Evolutionary conservation across 2,888 invertebrate species (phyloP), one percentile per base, ranked within the genome.

Genomic region (Clivina fossor): DNA sequence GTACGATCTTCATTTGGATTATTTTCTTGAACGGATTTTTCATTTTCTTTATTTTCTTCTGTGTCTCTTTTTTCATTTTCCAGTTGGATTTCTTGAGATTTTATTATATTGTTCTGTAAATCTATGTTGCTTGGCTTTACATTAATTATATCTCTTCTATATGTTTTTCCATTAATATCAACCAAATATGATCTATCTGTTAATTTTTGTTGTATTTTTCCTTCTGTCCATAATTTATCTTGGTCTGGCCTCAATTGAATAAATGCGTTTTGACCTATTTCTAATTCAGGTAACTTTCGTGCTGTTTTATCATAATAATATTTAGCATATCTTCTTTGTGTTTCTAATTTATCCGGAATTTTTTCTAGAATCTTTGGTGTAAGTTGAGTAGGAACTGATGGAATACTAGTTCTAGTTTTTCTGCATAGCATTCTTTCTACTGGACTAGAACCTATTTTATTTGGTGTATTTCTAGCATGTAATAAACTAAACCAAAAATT

Each of bases 391-490:
- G 38, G 3, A 9, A 38, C 38, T 16, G 15, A 16, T 30, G 58
- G 60, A 8, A 60, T 4, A 9, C 40, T 20, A 7, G 26, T 48
- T 16, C 61, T 38, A n/a, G 57, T 58, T 48, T 46, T 41, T 26
- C 62, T 55, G 16, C 55, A 55, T 38, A 60, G 55, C 18, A 62
- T 37, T 40, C 59, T 26, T 38, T 60, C 59, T 4, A 54, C 54
- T 22, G 62, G 60, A 40, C 63, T 63, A 13, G 33, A 49, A 30
- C 56, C 40, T 15, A 61, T 59, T 22, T 57, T 51, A 8, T 57
- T 59, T 7, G 64, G 64, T 0, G 60, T 62, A 47, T 64, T 65
- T 43, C 65, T 43, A 56, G 50, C 61, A 19, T 60, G 49, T 35
- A 64, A 41, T 18, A 65, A 47, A 1, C 58, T 53, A 8, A 46